Percentiles rank a stretch among this genome's conserved stretches.
These are phyloP conservation scores for Heterodera filipjevi DNA, from an alignment of 2,888 invertebrate genomes.

Conservation along the genomic window DNA sequence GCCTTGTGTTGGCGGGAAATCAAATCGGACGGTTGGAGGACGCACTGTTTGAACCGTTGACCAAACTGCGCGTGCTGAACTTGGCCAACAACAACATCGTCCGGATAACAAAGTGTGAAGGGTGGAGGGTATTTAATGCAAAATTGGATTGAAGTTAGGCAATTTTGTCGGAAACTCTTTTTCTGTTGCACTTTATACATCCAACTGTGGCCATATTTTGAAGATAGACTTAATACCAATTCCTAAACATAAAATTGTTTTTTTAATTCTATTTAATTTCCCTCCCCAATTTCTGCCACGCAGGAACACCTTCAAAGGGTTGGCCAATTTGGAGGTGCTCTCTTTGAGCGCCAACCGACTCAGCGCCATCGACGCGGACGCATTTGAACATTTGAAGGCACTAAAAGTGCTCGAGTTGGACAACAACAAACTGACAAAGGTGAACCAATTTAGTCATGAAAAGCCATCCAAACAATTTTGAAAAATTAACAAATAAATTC, in stretches of 20 bases:
- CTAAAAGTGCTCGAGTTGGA: conserved; percentile 66
- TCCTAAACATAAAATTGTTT: too few species aligned
- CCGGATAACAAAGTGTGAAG: conserved; percentile 46
- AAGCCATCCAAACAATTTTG: too few species aligned
- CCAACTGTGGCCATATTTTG: too few species aligned
- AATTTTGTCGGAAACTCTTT: too few species aligned
- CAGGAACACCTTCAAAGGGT: conserved; percentile 57
- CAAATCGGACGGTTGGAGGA: conserved; percentile 49
- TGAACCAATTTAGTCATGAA: too few species aligned
- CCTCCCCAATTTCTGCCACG: neutral
- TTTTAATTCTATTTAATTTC: neutral
- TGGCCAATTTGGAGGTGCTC: conserved; percentile 65
- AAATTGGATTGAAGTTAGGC: neutral
- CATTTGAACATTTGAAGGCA: conserved; percentile 52
- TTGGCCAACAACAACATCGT: conserved; percentile 66
- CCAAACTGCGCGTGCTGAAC: conserved; percentile 60
- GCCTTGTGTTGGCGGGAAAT: conserved; percentile 41
- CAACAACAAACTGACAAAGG: conserved; percentile 63
- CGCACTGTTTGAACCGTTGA: conserved; percentile 48
- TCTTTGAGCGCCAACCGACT: conserved; percentile 52
- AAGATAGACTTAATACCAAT: too few species aligned
- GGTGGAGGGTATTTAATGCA: neutral
- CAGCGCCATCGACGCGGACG: conserved; percentile 48
- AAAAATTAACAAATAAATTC: conserved; percentile 14
- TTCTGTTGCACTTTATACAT: too few species aligned